Conservation (phyloP, 2,888 invertebrate genomes). For the Ectemnius continuus region DNA sequence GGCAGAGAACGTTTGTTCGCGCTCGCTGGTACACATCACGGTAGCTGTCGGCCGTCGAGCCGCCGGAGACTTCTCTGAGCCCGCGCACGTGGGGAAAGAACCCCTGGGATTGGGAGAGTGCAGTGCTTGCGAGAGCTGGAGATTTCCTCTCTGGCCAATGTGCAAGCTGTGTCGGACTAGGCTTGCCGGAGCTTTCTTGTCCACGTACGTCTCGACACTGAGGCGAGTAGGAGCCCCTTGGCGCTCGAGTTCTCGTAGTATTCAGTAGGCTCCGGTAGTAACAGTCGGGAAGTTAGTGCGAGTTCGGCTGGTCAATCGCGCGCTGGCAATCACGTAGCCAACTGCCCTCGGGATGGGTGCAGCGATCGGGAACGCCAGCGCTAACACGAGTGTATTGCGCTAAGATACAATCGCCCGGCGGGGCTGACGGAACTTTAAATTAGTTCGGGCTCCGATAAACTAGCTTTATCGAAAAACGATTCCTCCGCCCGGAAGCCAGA, state of each 20-base stretch:
- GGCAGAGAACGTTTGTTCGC: background rate
- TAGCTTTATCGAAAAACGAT: constrained; percentile 46
- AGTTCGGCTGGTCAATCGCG: background rate
- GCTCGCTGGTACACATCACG: background rate
- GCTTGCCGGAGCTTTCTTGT: background rate
- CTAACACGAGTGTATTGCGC: constrained; percentile 6
- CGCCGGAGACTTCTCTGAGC: constrained; percentile 2
- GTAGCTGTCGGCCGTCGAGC: background rate
- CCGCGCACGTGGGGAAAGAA: constrained; percentile 5
- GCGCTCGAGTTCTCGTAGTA: background rate
- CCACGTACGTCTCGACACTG: background rate
- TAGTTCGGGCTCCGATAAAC: constrained; percentile 44
- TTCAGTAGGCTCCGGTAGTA: background rate
- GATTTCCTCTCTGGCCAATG: background rate
- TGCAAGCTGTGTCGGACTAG: background rate
- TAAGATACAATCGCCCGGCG: constrained; percentile 7
- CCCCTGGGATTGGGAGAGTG: constrained; percentile 4
- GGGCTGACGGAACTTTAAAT: constrained; percentile 40
- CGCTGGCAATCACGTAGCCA: background rate
- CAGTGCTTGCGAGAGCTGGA: constrained; percentile 2
- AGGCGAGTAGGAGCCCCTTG: background rate
- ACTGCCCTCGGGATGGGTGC: background rate
- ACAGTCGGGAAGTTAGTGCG: background rate
- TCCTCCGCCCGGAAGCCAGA: constrained; percentile 19
- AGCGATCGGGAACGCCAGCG: background rate